These are phyloP conservation scores for Phoxinus dragarum DNA, from an alignment of 2,797 vertebrate genomes.

Conservation along the genomic window DNA sequence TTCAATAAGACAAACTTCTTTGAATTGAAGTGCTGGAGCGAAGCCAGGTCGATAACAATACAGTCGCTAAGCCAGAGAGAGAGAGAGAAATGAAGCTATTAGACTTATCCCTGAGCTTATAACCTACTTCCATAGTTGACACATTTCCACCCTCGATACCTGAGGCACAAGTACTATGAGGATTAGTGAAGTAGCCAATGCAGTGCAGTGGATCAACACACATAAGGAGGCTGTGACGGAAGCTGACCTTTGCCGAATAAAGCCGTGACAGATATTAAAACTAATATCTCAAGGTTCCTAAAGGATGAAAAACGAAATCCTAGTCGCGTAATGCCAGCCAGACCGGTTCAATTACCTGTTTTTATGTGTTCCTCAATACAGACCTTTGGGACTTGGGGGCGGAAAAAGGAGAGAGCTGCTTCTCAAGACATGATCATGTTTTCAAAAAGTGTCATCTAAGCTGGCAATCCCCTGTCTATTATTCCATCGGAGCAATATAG, in stretches of 20 bases:
- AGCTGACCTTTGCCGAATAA: slow-evolving; percentile 74
- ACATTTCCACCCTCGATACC: slow-evolving; percentile 66
- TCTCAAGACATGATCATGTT: slow-evolving; percentile 70
- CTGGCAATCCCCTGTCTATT: slow-evolving; percentile 70
- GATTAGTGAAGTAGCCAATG: slow-evolving; percentile 66
- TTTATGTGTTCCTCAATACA: slow-evolving; percentile 59
- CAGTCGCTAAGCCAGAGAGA: slow-evolving; percentile 58
- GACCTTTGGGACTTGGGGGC: slow-evolving; percentile 67
- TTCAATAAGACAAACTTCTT: slow-evolving; percentile 84
- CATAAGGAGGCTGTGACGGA: slow-evolving; percentile 65
- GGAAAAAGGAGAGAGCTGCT: slow-evolving; percentile 62
- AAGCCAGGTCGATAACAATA: slow-evolving; percentile 77
- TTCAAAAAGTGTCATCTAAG: slow-evolving; percentile 75
- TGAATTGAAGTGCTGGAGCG: slow-evolving; percentile 78
- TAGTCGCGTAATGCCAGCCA: slow-evolving; percentile 59
- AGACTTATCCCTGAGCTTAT: slow-evolving; percentile 65
- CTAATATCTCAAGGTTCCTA: slow-evolving; percentile 68
- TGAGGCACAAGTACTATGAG: slow-evolving; percentile 58
- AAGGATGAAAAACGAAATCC: slow-evolving; percentile 66
- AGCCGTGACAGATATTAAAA: slow-evolving; percentile 65
- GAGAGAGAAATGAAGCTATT: slow-evolving; percentile 66
- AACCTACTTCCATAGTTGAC: slow-evolving; percentile 73
- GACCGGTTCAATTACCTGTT: slow-evolving; percentile 71
- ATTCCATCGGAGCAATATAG: slow-evolving; percentile 77
- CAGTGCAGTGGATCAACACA: slow-evolving; percentile 60